Evolutionary conservation across 1,140 invertebrate species (phyloP).

Genomic region (Calliopsis andreniformis): DNA sequence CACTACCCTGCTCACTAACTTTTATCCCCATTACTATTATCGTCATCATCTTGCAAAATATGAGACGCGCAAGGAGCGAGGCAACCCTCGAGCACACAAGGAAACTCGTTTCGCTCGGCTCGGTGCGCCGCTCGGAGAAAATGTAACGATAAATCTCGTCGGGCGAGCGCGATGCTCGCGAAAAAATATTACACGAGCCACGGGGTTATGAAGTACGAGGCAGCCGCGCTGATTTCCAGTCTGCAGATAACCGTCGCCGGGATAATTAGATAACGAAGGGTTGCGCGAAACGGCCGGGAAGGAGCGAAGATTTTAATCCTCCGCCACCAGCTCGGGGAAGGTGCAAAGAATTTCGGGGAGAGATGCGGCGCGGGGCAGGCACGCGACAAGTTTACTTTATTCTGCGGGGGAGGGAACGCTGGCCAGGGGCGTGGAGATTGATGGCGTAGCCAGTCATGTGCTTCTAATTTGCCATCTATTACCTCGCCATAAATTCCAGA

Average conservation of each 20-base stretch:
- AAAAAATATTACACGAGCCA: slow-evolving; percentile 29
- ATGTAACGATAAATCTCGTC: slow-evolving; percentile 40
- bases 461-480: slow-evolving; percentile 75
- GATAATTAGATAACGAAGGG: slow-evolving; percentile 49
- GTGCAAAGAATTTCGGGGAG: slow-evolving; percentile 35
- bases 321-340: background rate
- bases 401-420: slow-evolving; percentile 32
- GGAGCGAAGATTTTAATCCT: slow-evolving; percentile 48
- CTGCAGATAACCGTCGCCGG: slow-evolving; percentile 28
- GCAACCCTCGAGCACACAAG: background rate
- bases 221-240: slow-evolving; percentile 1
- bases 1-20: background rate
- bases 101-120: background rate
- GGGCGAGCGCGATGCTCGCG: background rate
- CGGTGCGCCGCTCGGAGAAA: background rate
- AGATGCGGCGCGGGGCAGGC: background rate
- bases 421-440: slow-evolving; percentile 59
- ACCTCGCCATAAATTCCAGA: slow-evolving; percentile 70
- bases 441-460: slow-evolving; percentile 71
- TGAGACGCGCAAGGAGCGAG: background rate
- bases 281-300: slow-evolving; percentile 21
- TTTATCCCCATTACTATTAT: background rate
- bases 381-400: slow-evolving; percentile 67
- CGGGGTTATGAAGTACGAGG: slow-evolving; percentile 10
- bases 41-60: background rate